Conservation (phyloP, 2,113 vertebrate species). For the Saccopteryx bilineata region DNA sequence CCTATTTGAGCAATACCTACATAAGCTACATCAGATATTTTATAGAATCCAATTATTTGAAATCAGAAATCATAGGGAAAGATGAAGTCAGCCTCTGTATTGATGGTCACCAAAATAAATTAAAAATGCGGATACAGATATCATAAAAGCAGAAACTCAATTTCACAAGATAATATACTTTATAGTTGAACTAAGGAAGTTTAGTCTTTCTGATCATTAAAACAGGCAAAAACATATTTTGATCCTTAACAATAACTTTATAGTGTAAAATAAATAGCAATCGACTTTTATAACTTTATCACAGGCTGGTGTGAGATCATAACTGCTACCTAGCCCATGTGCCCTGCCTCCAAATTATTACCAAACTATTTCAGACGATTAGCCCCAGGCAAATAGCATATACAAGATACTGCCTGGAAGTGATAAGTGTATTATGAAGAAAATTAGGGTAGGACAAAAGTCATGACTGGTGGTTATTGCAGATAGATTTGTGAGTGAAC, state of each 20-base stretch:
- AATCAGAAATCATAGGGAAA: neutral
- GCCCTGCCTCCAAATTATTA: neutral
- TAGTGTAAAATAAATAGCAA: neutral
- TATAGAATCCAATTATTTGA: neutral
- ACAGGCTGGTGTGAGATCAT: neutral
- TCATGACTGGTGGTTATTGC: neutral
- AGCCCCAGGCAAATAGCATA: neutral
- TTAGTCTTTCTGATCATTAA: neutral
- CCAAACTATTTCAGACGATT: conserved; percentile 48
- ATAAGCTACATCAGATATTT: neutral
- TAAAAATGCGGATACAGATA: neutral
- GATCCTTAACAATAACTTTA: neutral
- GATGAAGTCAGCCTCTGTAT: neutral
- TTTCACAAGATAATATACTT: neutral
- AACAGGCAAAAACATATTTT: neutral
- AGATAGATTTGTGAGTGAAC: neutral
- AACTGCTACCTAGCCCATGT: neutral
- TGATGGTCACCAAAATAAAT: neutral
- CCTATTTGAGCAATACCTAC: neutral
- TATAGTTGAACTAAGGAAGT: neutral
- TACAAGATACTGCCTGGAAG: neutral
- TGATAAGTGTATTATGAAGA: neutral
- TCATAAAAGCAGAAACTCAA: neutral
- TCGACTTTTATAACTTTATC: neutral
- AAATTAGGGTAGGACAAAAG: neutral